Evolutionary conservation across 2,113 vertebrate genomes (phyloP).

Genomic region (cattle (Bos taurus)): ARS-UCD2.0 NC_037336.1:48709001-48709500

Average conservation of each 20-base stretch:
- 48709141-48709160: not conserved
- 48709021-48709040: not conserved
- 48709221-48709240: not conserved
- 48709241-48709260: not conserved
- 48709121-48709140: not conserved
- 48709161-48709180: not conserved
- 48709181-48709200: not conserved
- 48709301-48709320: not conserved
- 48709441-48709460: not conserved
- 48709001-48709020: too few relatives aligned
- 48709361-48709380: not conserved
- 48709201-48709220: not conserved
- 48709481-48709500: not conserved
- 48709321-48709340: not conserved
- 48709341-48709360: not conserved
- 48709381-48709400: not conserved
- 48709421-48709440: not conserved
- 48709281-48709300: not conserved
- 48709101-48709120: not conserved
- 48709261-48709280: not conserved
- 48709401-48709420: not conserved
- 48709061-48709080: not conserved
- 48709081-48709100: not conserved
- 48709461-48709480: not conserved
- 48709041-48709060: not conserved